phyloP scores from a whole-genome alignment of 1,140 invertebrate genomes.

The Hypothenemus hampei region DNA sequence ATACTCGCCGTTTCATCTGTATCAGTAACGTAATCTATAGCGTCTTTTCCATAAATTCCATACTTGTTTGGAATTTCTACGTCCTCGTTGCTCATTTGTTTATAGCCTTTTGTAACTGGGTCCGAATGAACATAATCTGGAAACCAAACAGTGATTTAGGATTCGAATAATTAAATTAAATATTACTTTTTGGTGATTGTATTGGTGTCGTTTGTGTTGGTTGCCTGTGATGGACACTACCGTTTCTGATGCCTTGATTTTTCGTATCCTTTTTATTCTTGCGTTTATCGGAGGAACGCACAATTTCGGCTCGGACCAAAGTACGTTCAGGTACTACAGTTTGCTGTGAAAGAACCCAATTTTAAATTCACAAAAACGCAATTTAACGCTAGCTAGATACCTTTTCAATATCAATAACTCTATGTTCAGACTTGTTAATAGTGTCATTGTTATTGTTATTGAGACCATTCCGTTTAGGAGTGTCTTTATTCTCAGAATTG shows the following conservation, averaged over 20 bases:
- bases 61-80: slow-evolving; percentile 28
- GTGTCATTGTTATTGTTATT: too few relatives aligned
- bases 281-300: too few relatives aligned
- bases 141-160: neutral
- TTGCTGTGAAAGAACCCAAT: too few relatives aligned
- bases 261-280: slow-evolving; percentile 29
- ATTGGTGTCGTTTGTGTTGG: neutral
- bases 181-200: slow-evolving; percentile 13
- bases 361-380: too few relatives aligned
- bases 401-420: neutral
- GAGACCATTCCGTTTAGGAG: too few relatives aligned
- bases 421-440: neutral
- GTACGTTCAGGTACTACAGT: too few relatives aligned
- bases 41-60: slow-evolving; percentile 40
- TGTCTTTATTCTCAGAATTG: neutral
- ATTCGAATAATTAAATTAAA: neutral
- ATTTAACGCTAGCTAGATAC: too few relatives aligned
- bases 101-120: slow-evolving; percentile 19
- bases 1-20: slow-evolving; percentile 35
- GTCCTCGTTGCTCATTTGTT: slow-evolving; percentile 33
- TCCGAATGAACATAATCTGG: neutral
- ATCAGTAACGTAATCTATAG: slow-evolving; percentile 28
- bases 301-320: too few relatives aligned
- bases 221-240: neutral
- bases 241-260: slow-evolving; percentile 24